Evolutionary conservation across 2,797 vertebrate species (phyloP).

Genomic region (Centropyge bicolor): DNA sequence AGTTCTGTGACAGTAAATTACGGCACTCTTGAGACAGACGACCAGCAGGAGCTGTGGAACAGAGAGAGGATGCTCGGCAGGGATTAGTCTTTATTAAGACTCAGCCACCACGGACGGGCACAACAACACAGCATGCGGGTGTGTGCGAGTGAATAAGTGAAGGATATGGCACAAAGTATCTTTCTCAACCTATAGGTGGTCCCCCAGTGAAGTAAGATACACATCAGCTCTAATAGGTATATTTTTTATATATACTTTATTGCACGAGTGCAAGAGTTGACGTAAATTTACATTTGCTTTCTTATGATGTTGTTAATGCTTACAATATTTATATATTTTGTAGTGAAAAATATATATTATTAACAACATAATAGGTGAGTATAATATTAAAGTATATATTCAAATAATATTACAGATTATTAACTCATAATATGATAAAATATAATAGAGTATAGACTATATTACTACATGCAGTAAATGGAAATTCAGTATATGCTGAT

Average conservation of each 20-base stretch:
- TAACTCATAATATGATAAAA: no score
- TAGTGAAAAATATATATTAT: no score
- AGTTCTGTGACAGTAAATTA: conserved; percentile 86
- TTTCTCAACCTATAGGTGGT: conserved; percentile 74
- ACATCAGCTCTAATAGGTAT: conserved; percentile 77
- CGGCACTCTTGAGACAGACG: conserved; percentile 80
- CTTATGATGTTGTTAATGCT: no score
- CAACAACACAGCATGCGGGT: conserved; percentile 75
- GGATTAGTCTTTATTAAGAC: conserved; percentile 85
- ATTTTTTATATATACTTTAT: background rate
- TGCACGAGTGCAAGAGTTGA: background rate
- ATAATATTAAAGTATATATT: no score
- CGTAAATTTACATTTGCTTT: background rate
- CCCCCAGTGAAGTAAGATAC: conserved; percentile 61
- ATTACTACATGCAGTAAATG: no score
- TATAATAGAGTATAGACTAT: no score
- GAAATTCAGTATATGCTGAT: no score
- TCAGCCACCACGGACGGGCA: conserved; percentile 70
- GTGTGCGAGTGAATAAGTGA: conserved; percentile 63
- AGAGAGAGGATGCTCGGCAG: conserved; percentile 79
- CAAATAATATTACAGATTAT: no score
- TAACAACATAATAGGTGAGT: no score
- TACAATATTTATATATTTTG: no score
- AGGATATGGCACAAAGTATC: conserved; percentile 67
- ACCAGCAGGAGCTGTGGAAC: conserved; percentile 81